These are phyloP conservation scores for Xenops minutus DNA, from an alignment of 2,797 vertebrate genomes.

Conservation along the genomic window DNA sequence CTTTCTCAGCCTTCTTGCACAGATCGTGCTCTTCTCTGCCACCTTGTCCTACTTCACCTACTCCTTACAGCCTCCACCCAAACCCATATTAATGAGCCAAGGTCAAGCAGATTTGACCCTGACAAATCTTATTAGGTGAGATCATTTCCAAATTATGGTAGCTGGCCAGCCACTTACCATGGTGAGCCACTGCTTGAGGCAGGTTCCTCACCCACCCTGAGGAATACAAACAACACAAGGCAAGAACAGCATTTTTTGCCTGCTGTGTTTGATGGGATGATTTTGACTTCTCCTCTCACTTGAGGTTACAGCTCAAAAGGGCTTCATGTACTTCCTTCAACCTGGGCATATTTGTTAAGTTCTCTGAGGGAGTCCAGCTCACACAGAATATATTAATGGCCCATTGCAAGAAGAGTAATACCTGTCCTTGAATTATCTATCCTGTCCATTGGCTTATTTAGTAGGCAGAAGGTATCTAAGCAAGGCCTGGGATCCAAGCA, in stretches of 20 bases:
- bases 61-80: background rate
- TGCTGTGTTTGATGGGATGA: background rate
- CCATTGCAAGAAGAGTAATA: background rate
- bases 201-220: background rate
- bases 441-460: background rate
- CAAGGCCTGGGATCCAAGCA: background rate
- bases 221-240: background rate
- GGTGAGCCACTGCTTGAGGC: background rate
- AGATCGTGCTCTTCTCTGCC: accelerated
- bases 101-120: background rate
- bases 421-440: background rate
- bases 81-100: background rate
- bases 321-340: background rate
- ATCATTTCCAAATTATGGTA: background rate
- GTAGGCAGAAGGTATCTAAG: background rate
- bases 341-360: background rate
- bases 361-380: background rate
- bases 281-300: background rate
- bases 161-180: background rate
- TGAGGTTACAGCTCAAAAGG: background rate
- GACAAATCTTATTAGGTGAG: background rate
- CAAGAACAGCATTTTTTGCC: background rate
- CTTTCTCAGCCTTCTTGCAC: background rate
- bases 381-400: background rate
- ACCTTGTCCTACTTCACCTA: background rate